Base-by-base conservation (phyloP, 2,113 vertebrate species). In the Heterotis niloticus region DNA sequence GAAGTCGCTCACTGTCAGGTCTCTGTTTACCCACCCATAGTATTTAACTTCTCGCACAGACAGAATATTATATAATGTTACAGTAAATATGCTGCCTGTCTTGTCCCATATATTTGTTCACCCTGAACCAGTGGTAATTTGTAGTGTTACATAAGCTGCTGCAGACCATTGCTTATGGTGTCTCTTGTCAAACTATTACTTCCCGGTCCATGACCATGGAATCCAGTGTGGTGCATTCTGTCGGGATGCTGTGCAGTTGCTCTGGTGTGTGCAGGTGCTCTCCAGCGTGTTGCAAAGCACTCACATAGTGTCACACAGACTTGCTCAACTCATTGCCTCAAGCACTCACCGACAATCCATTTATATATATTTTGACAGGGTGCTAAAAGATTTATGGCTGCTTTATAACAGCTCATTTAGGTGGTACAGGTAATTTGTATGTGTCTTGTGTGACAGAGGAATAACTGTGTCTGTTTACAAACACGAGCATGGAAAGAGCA, bases 21-120 rank as follows among this genome's bases (percentile, higher is more conserved):
- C 28, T 74, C 13, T 78, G 76, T 56, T 67, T 54, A 51, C 57
- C 54, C 59, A 26, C 10, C 28, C 26, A 57, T 24, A 60, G 74
- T 75, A 51, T 75, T 75, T 75, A 59, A 75, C 24, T 74, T 16
- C 54, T 75, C 10, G 59, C 74, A 75, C 24, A 69, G 11, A 34
- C 78, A 70, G 72, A 75, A 75, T 79, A 78, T 84, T 84, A 84
- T 82, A 82, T 86, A 82, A 83, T 80, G 34, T 79, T 82, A 80
- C 69, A 73, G 65, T 34, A 80, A 29, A 62, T 67, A 66, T 80
- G 44, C 60, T 75, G 54, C 69, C 69, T 75, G 12, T 67, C 67
- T 12, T 54, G 71, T 83, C 79, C 64, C 81, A 75, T 29, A 59
- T 51, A 26, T 69, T 69, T 56, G 51, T 75, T 34, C 54, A 69